Evolutionary conservation across 2,113 vertebrate genomes (phyloP), one percentile per base, ranked within the genome.

Genomic region (Anoura caudifer): DNA sequence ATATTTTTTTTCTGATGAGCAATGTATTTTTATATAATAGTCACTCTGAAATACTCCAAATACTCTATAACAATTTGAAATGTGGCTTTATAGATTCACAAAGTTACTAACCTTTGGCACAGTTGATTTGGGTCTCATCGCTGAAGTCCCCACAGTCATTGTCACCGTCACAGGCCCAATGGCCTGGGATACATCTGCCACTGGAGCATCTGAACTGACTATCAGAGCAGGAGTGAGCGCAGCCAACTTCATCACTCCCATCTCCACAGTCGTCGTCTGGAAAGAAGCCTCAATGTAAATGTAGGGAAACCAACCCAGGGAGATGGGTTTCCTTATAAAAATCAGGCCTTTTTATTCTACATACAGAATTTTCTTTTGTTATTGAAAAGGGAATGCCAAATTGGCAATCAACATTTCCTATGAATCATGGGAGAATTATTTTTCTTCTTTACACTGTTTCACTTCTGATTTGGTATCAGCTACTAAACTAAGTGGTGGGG

Each of bases 101-200:
- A 75, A 63, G 33, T 61, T 3, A 90, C 99, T 97, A 96, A 99
- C 99, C 98, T 98, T 98, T 99, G 96, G 98, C 98, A 97, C 99
- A 99, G 80, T 99, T 99, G 19, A 97, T 88, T 96, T 98, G 99
- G 33, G 88, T 95, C 98, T 99, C 99, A 79, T 99, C 99, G 90
- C 99, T 99, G 98, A 99, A 99, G 94, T 99, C 99, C 5, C 99
- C 99, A 59, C 99, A 99, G 98, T 99, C 99, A 8, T 99, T 99
- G 98, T 99, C 99, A 2, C 99, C 99, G 76, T 99, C 99, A 61
- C 99, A 99, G 0, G 98, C 98, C 99, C 99, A 99, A 15, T 99
- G 99, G 19, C 98, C 98, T 2, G 99, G 99, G 93, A 99, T 99
- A 26, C 99, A 99, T 80, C 99, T 98, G 5, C 99, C 99, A 24